phyloP scores from a whole-genome alignment of 2,797 vertebrate species.

The Euthynnus affinis region DNA sequence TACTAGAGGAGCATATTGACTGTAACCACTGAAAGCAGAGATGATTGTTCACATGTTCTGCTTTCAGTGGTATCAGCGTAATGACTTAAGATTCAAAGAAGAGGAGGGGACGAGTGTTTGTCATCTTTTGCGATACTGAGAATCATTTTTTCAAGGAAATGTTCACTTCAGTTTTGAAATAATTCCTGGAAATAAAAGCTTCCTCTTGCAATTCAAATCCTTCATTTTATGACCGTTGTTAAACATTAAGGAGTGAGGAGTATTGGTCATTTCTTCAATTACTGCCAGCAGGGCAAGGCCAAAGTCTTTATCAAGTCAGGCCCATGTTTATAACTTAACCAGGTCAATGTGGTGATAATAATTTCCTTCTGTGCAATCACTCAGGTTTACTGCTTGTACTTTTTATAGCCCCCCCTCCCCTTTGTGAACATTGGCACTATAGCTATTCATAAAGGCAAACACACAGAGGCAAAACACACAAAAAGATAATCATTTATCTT shows the following conservation, averaged over 20 bases:
- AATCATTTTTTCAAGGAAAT: conserved; percentile 30
- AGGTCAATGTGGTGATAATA: neutral
- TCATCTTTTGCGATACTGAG: neutral
- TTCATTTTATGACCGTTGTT: conserved; percentile 5
- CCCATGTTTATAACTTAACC: too few relatives aligned
- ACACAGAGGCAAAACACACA: too few relatives aligned
- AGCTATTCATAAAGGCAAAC: neutral
- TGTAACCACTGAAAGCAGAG: too few relatives aligned
- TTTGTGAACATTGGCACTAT: neutral
- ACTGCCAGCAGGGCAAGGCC: neutral
- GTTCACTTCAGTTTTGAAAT: conserved; percentile 19
- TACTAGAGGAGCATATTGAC: too few relatives aligned
- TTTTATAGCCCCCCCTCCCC: neutral
- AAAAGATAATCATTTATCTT: too few relatives aligned
- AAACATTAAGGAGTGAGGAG: neutral
- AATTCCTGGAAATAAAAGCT: conserved; percentile 3
- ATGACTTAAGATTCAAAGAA: too few relatives aligned
- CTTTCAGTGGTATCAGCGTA: too few relatives aligned
- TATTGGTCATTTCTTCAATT: too few relatives aligned
- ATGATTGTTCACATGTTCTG: too few relatives aligned
- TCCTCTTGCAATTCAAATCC: conserved; percentile 4
- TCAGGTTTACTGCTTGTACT: neutral
- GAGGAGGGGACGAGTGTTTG: too few relatives aligned
- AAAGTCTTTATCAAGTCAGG: neutral
- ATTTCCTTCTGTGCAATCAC: neutral